These are phyloP conservation scores for Antechinus flavipes DNA, from an alignment of 2,113 vertebrate genomes.

Conservation along the genomic window DNA sequence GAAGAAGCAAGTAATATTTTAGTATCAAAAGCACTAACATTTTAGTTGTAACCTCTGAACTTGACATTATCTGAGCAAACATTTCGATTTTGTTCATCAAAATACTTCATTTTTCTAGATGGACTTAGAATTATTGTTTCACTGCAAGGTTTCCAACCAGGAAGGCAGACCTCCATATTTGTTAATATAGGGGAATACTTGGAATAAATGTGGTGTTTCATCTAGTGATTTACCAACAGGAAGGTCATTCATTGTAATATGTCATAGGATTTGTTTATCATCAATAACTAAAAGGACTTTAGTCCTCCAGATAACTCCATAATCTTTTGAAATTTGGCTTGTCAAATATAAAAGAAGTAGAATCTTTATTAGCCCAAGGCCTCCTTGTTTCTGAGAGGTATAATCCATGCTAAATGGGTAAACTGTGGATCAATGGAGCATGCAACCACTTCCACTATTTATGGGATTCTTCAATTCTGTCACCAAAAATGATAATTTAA, in stretches of 20 bases:
- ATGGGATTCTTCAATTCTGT: constrained; percentile 91
- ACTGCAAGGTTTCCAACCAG: constrained; percentile 92
- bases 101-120: constrained; percentile 92
- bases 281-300: constrained; percentile 92
- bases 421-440: constrained; percentile 92
- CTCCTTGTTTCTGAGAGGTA: constrained; percentile 89
- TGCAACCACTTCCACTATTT: constrained; percentile 89
- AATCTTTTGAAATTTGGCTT: constrained; percentile 92
- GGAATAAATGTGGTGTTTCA: constrained; percentile 90
- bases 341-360: constrained; percentile 92
- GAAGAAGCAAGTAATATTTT: background rate
- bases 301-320: constrained; percentile 91
- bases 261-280: constrained; percentile 88
- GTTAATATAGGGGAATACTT: constrained; percentile 92
- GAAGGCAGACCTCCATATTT: constrained; percentile 92
- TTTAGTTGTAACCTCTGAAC: constrained; percentile 75
- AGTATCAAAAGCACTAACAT: constrained; percentile 79
- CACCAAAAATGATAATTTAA: constrained; percentile 92
- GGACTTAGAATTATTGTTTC: constrained; percentile 93
- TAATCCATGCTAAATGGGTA: constrained; percentile 92
- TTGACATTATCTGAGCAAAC: constrained; percentile 26
- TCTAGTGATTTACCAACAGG: constrained; percentile 91
- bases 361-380: constrained; percentile 89
- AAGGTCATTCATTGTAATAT: constrained; percentile 93
- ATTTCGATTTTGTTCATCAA: constrained; percentile 90